A percentile compares a stretch with the other conserved stretches of the same genome.
Evolutionary conservation across 2,113 vertebrate species (phyloP).

Genomic region (Manacus vitellinus): DNA sequence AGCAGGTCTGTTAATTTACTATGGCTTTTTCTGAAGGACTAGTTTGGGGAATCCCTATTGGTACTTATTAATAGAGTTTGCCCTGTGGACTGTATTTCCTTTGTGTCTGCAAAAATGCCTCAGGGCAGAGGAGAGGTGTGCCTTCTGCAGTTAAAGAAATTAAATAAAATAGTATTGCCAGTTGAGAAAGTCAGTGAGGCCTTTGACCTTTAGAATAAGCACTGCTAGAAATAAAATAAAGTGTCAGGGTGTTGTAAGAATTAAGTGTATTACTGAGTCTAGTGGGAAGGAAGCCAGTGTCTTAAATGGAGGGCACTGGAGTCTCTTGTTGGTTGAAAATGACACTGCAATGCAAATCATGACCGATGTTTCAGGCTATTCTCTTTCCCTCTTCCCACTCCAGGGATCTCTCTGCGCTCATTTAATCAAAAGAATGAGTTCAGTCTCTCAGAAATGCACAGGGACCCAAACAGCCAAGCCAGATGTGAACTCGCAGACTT

Average conservation of each 20-base stretch:
- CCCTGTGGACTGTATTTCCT: not conserved
- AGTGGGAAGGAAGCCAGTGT: not conserved
- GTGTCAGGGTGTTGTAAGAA: slow-evolving; percentile 6
- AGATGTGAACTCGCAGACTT: not conserved
- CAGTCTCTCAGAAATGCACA: not conserved
- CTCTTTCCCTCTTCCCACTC: not conserved
- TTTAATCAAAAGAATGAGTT: not conserved
- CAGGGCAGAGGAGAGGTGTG: not conserved
- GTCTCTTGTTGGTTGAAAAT: slow-evolving; percentile 14
- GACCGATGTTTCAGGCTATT: not conserved
- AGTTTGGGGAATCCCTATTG: not conserved
- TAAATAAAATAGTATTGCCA: not conserved
- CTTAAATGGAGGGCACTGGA: not conserved
- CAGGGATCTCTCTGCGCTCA: not conserved
- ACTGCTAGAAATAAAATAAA: slow-evolving; percentile 28
- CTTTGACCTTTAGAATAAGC: slow-evolving; percentile 28
- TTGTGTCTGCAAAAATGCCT: not conserved
- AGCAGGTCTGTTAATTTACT: not conserved
- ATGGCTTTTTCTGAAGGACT: not conserved
- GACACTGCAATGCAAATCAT: not conserved
- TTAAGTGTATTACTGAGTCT: slow-evolving; percentile 11
- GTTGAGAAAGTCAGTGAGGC: not conserved
- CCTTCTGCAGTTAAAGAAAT: not conserved
- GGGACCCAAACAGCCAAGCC: not conserved
- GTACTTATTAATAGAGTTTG: not conserved